Evolutionary conservation across 2,888 invertebrate species (phyloP), one percentile per base, ranked within the genome.

Genomic region (Eupithecia subumbrata): DNA sequence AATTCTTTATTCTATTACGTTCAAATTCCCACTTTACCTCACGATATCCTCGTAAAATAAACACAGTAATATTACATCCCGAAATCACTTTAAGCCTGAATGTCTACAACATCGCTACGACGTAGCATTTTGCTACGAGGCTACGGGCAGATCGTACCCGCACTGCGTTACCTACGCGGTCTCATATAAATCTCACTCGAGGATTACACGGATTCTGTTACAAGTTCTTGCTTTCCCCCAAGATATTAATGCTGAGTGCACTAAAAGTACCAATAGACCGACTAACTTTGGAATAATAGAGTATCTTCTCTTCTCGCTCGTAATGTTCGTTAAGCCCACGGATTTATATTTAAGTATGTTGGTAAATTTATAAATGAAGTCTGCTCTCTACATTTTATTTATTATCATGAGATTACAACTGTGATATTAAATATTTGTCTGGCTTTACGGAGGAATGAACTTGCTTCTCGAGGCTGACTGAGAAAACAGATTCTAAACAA

Each of bases 131-230:
- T 84, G 84, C 86, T 83, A 85, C 80, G 78, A 76, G 73, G 43
- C 63, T 45, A 18, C n/a, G 60, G 48, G 76, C 75, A 77, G 82
- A 76, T 79, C 83, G 84, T 84, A 85, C 85, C 90, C 89, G 89
- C 89, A 89, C 87, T 90, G 89, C 90, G 90, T 90, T 90, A 87
- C 88, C 89, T 89, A 88, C 90, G 85, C 86, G 87, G 84, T 86
- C 84, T 87, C 86, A 86, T 89, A 92, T 90, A 92, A 91, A 92
- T 92, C 91, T 91, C 85, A 83, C 84, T 84, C 76, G 84, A 84
- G 90, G 91, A 92, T 92, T 92, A 92, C 86, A 86, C 80, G 86
- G 87, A 89, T 90, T 87, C 87, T 85, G 88, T 91, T 87, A 89
- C 89, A 90, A 90, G 89, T 91, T 90, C 89, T 89, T 89, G 86